Evolutionary conservation across 2,113 vertebrate species (phyloP), one percentile per base, ranked within the genome.

Genomic region (Neogobius melanostomus): DNA sequence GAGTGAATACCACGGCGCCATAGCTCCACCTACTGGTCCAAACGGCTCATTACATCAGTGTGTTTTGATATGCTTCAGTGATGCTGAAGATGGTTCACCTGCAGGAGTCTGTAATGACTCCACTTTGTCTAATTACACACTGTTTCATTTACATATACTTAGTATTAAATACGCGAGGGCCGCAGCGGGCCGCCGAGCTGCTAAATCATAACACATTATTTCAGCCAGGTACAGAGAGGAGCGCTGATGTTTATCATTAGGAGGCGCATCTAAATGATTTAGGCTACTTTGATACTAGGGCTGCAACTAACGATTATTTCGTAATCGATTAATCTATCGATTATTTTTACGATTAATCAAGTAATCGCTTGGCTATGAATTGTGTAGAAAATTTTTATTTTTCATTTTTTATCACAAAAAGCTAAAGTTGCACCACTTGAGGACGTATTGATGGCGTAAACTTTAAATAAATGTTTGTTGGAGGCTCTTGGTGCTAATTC

Each of bases 91-190:
- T 69, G 69, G 72, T 82, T 85, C 79, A 84, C 84, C 87, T 87
- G 84, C 86, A 88, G 81, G 79, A 87, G 83, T 63, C 72, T 73
- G 50, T 80, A 90, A 88, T 87, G 74, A 85, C 79, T 80, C 59
- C 77, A 80, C 83, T 87, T 68, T 79, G 78, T 83, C 71, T 87
- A 88, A 88, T 90, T 88, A 91, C 75, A 82, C 72, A 82, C 72
- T 71, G 71, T 74, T 62, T 81, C 61, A 91, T 89, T 83, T 83
- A 75, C 85, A 87, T 85, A 63, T 85, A 80, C 80, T 87, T 82
- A 87, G 85, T 66, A 83, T 83, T 81, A 80, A 71, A 88, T 87
- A 87, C 76, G 62, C 60, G 65, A 71, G 56, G 78, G 54, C 64
- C 76, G 46, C 83, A 85, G 86, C 71, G 36, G 71, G 85, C 53